phyloP scores from a whole-genome alignment of 2,797 vertebrate species.

The Darevskia mixta region DNA sequence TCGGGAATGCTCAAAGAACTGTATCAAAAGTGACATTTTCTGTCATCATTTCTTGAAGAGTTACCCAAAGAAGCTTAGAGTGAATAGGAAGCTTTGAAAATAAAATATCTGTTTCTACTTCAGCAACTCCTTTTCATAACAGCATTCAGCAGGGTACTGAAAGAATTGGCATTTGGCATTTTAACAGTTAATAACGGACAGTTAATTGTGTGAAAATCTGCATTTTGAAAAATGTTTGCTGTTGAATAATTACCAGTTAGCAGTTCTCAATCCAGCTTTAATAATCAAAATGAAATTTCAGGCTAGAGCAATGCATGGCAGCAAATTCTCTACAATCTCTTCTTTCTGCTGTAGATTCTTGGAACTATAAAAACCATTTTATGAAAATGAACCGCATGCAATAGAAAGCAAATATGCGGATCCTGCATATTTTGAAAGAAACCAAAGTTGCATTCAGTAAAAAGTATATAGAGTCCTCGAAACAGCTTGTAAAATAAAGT shows the following conservation, averaged over 20 bases:
- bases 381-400: slow-evolving; percentile 61
- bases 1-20: slow-evolving; percentile 20
- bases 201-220: slow-evolving; percentile 59
- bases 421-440: slow-evolving; percentile 58
- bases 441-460: slow-evolving; percentile 57
- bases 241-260: slow-evolving; percentile 44
- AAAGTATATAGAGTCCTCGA: slow-evolving; percentile 73
- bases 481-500: slow-evolving; percentile 85
- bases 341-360: slow-evolving; percentile 43
- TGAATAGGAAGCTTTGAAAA: slow-evolving; percentile 25
- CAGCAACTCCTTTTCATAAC: slow-evolving; percentile 41
- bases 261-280: slow-evolving; percentile 43
- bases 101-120: slow-evolving; percentile 22
- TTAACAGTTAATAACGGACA: slow-evolving; percentile 55
- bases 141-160: slow-evolving; percentile 44
- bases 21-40: background rate
- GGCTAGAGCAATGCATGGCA: slow-evolving; percentile 37
- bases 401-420: slow-evolving; percentile 64
- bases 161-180: slow-evolving; percentile 39
- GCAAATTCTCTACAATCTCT: slow-evolving; percentile 42
- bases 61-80: slow-evolving; percentile 34
- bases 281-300: slow-evolving; percentile 58
- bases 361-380: slow-evolving; percentile 21
- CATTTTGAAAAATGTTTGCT: slow-evolving; percentile 46
- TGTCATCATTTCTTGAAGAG: background rate